Conservation (phyloP, 2,113 vertebrate species). For the Perca flavescens region DNA sequence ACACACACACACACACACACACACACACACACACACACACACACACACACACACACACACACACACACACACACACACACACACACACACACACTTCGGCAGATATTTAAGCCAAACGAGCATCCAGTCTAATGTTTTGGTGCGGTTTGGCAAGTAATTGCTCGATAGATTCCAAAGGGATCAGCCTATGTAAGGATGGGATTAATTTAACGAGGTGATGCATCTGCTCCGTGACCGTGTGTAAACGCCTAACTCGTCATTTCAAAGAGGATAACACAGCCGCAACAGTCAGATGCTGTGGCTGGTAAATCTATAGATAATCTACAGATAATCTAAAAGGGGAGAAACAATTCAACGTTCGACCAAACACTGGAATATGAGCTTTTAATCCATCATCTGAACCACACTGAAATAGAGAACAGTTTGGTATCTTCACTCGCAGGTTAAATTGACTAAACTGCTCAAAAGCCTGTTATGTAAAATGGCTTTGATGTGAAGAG, state of each 20-base stretch:
- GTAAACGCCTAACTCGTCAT: constrained; percentile 49
- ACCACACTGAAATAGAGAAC: neutral
- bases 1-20: constrained; percentile 7
- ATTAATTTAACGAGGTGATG: constrained; percentile 73
- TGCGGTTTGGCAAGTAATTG: constrained; percentile 41
- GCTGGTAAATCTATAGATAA: constrained; percentile 60
- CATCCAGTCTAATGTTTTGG: constrained; percentile 22
- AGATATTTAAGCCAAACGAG: constrained; percentile 8
- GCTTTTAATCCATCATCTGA: constrained; percentile 48
- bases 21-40: neutral
- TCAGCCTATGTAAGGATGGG: constrained; percentile 43
- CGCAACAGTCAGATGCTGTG: constrained; percentile 30
- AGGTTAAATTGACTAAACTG: constrained; percentile 7
- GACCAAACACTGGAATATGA: constrained; percentile 17
- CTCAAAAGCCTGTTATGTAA: constrained; percentile 61
- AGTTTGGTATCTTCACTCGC: neutral
- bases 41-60: constrained; percentile 4
- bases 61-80: neutral
- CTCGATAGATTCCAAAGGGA: constrained; percentile 51
- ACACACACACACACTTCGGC: neutral
- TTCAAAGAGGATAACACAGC: constrained; percentile 67
- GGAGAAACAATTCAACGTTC: constrained; percentile 47
- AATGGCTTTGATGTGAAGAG: constrained; percentile 38
- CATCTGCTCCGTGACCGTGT: constrained; percentile 69
- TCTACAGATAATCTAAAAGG: constrained; percentile 4